Base-by-base conservation (phyloP, 2,797 vertebrate genomes). In the Capromys pilorides region DNA sequence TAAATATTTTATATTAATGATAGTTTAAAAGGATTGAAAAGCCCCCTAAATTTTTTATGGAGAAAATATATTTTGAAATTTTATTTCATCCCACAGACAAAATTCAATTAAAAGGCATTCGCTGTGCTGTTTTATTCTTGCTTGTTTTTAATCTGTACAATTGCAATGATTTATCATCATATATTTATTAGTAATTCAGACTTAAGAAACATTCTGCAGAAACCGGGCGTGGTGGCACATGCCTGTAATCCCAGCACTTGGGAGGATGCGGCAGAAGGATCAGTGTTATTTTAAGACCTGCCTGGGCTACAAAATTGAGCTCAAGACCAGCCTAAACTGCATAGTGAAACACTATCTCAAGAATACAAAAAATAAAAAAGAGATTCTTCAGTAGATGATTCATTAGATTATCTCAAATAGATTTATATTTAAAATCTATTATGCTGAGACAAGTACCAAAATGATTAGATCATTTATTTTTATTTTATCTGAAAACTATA, bases 401-500 rank as follows among this genome's bases (percentile, higher is more conserved):
- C 24, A 59, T 84, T 91, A 77, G 13, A 2, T 33, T 62, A 51
- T 8, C 6, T 69, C 5, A 69, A 36, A 3, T 14, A 75, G 26
- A 71, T 0, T 95, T 18, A 59, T 14, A 61, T 91, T 85, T 82
- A 85, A 90, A 9, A 93, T 64, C 10, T 88, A 41, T n/a, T 92
- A 36, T 80, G 3, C 21, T 64, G 6, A 24, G 18, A 84, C 5
- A 89, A 24, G 18, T 0, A 93, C 26, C 21, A 61, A 94, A 79
- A 69, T 41, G 8, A 83, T 88, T 71, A 77, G 2, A 33, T 14
- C 21, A 41, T 87, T 95, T 78, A 12, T 67, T 88, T 92, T 89
- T 71, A 31, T 94, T 21, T 62, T 94, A 95, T 64, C 13, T 80
- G 77, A 93, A 93, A 96, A 9, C 12, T 84, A 33, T 81, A 24